Evolutionary conservation across 2,797 vertebrate genomes (phyloP).

Genomic region (Pteronotus mesoamericanus): DNA sequence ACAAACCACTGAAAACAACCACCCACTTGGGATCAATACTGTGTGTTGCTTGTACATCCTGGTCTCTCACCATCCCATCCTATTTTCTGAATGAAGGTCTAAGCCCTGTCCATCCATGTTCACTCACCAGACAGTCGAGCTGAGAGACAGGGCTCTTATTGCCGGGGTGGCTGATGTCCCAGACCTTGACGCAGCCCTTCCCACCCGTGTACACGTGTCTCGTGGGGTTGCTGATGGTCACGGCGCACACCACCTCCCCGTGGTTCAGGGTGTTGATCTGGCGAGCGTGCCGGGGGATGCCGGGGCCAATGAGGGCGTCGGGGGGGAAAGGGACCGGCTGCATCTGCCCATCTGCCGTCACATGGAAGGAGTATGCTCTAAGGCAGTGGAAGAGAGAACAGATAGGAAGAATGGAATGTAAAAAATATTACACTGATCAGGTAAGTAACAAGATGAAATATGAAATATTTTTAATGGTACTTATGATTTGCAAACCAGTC

Average conservation of each 20-base stretch:
- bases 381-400: background rate
- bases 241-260: slow-evolving; percentile 90
- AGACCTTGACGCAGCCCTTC: slow-evolving; percentile 85
- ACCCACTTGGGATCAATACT: background rate
- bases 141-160: slow-evolving; percentile 96
- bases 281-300: slow-evolving; percentile 90
- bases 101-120: rapidly evolving
- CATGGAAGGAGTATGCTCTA: slow-evolving; percentile 92
- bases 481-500: background rate
- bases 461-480: background rate
- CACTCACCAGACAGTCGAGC: slow-evolving; percentile 93
- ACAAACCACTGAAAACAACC: background rate
- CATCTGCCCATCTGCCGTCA: slow-evolving; percentile 92
- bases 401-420: background rate
- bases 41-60: background rate
- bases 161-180: slow-evolving; percentile 95
- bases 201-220: slow-evolving; percentile 83
- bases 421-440: slow-evolving; percentile 2
- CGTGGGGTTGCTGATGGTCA: slow-evolving; percentile 91
- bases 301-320: slow-evolving; percentile 88
- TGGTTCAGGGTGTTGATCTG: slow-evolving; percentile 91
- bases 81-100: background rate
- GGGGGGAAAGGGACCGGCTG: slow-evolving; percentile 92
- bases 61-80: background rate
- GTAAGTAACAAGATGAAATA: slow-evolving; percentile 36